Evolutionary conservation across 2,888 invertebrate genomes (phyloP), one percentile per base, ranked within the genome.

Genomic region (Machimus atricapillus): DNA sequence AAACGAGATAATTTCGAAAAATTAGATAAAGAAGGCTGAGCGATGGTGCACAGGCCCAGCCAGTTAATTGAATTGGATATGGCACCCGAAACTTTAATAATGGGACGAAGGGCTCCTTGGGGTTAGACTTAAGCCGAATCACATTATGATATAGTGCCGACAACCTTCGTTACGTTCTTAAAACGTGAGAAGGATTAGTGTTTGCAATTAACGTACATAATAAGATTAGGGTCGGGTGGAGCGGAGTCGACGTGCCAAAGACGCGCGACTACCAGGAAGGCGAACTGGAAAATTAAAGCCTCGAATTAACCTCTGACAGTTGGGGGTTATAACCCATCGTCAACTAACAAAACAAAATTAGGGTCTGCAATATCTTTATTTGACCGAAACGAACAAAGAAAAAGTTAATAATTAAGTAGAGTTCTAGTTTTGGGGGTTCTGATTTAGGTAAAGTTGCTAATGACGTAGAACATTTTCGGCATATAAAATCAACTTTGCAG

Each of bases 181-280:
- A 82, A 82, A 82, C 58, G 58, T 82, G 82, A 82, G 82, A 82
- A 82, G 82, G 82, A 82, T 82, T 82, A 82, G 82, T 82, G 82
- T 56, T 82, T 52, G 37, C 58, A 82, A 82, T 82, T 82, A 82
- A 82, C 52, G 82, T 31, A 52, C 19, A 82, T 82, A 82, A 82
- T 58, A 82, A 58, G 82, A 82, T 82, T 58, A 82, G 14, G 82
- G 58, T 82, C 58, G 37, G 19, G 34, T 37, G 82, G 27, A 37
- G 34, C 31, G 34, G 66, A 34, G 58, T 40, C 76, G 66, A 66
- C 66, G 27, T 66, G 66, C 66, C 19, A 19, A 66, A 66, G 66
- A 66, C 12, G 66, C 27, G 27, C 66, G 19, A 66, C 66, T 66
- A 8, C 66, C 66, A 12, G 66, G 66, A 66, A 66, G 66, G 27